Conservation (phyloP, 1,140 invertebrate species). For the Sycophila sp. region DNA sequence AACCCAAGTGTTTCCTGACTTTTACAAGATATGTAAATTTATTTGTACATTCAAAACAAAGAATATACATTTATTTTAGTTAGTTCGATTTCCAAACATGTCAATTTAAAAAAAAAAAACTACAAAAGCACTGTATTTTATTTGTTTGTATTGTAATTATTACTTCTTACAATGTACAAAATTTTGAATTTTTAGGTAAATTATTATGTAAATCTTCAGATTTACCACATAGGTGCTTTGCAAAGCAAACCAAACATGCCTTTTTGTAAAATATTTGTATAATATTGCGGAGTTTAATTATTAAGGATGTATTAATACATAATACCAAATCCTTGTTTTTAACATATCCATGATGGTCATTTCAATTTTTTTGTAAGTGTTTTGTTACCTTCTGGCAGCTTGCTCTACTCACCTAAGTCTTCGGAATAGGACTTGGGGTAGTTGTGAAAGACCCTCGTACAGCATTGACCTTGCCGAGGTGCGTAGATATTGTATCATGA, state of each 20-base stretch:
- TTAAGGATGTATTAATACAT: slow-evolving; percentile 1
- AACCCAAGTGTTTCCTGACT: slow-evolving; percentile 38
- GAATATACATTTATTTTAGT: slow-evolving; percentile 8
- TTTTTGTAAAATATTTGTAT: too few relatives aligned
- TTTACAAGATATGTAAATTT: background rate
- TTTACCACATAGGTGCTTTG: slow-evolving; percentile 8
- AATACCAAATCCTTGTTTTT: slow-evolving; percentile 29
- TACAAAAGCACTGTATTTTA: background rate
- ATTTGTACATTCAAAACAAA: slow-evolving; percentile 10
- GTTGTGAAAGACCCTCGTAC: slow-evolving; percentile 67
- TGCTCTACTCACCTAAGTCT: slow-evolving; percentile 66
- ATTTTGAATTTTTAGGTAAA: too few relatives aligned
- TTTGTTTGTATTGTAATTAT: too few relatives aligned
- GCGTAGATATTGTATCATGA: slow-evolving; percentile 69
- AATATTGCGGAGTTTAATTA: too few relatives aligned
- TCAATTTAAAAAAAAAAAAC: background rate
- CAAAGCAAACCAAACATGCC: slow-evolving; percentile 25
- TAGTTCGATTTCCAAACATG: slow-evolving; percentile 25
- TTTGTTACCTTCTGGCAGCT: slow-evolving; percentile 64
- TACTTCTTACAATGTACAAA: background rate
- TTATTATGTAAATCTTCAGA: too few relatives aligned
- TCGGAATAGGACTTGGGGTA: slow-evolving; percentile 66
- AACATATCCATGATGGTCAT: slow-evolving; percentile 23
- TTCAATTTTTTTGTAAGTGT: slow-evolving; percentile 56
- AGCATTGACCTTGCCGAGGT: slow-evolving; percentile 68